These are phyloP conservation scores for Euura saliciscinereae DNA, from an alignment of 1,140 invertebrate species.

Conservation along the genomic window DNA sequence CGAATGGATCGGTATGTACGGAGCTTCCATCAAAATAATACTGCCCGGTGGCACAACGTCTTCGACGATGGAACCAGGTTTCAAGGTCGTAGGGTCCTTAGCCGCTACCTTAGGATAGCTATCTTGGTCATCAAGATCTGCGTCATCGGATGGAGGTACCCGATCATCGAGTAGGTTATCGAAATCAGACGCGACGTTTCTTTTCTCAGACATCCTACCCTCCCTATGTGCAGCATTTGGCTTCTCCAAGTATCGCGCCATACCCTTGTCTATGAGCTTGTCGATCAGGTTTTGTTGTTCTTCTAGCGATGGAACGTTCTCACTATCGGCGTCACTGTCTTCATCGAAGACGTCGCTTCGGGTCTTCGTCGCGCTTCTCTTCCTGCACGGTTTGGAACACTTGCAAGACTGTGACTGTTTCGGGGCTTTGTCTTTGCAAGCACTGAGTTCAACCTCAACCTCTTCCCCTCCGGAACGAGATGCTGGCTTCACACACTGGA, in stretches of 20 bases:
- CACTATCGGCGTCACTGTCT: neutral
- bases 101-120: conserved; percentile 34
- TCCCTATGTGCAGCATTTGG: conserved; percentile 3
- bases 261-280: conserved; percentile 29
- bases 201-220: neutral
- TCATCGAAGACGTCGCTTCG: conserved; percentile 17
- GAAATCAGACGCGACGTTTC: conserved; percentile 24
- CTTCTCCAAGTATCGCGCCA: conserved; percentile 36
- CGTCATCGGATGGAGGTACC: conserved; percentile 2
- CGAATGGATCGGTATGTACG: conserved; percentile 29
- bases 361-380: conserved; percentile 41
- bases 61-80: conserved; percentile 48
- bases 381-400: conserved; percentile 51
- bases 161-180: conserved; percentile 32
- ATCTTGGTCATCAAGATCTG: conserved; percentile 28
- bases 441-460: conserved; percentile 50
- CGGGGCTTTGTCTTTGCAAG: conserved; percentile 51
- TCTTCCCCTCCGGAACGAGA: conserved; percentile 52
- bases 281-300: conserved; percentile 27
- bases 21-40: conserved; percentile 48
- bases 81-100: conserved; percentile 30
- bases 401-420: conserved; percentile 38
- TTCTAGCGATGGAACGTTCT: conserved; percentile 12
- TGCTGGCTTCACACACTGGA: conserved; percentile 57
- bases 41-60: conserved; percentile 44